A percentile compares a stretch with the other conserved stretches of the same genome.
phyloP scores from a whole-genome alignment of 2,888 invertebrate species.

The Carcina quercana region DNA sequence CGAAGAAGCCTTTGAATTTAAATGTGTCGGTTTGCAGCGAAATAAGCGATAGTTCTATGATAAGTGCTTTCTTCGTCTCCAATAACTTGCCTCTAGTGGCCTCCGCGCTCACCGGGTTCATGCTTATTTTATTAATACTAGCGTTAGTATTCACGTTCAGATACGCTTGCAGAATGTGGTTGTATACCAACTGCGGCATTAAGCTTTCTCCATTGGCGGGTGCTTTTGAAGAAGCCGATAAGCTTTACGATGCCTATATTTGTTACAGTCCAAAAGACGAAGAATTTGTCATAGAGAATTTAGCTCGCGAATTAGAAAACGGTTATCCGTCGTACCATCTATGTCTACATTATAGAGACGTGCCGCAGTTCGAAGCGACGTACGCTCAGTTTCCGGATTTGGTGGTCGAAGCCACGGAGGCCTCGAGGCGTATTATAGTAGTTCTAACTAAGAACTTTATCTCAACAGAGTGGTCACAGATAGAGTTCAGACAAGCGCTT shows the following conservation, averaged over 20 bases:
- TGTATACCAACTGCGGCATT: constrained; percentile 90
- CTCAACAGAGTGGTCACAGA: constrained; percentile 93
- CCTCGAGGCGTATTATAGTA: constrained; percentile 89
- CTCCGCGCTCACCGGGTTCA: constrained; percentile 83
- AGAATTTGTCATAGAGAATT: constrained; percentile 88
- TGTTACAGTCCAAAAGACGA: constrained; percentile 95
- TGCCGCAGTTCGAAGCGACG: constrained; percentile 81
- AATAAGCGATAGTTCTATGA: constrained; percentile 85
- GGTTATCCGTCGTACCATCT: constrained; percentile 86
- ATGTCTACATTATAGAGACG: constrained; percentile 91
- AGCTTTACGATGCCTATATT: constrained; percentile 94
- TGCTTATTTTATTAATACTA: constrained; percentile 84
- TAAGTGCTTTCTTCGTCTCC: constrained; percentile 86
- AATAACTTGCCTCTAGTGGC: constrained; percentile 89
- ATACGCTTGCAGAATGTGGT: constrained; percentile 90
- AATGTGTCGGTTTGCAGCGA: constrained; percentile 91
- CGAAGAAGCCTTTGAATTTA: constrained; percentile 84
- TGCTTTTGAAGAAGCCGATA: constrained; percentile 86
- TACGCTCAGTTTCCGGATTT: constrained; percentile 83
- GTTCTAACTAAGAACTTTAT: constrained; percentile 92
- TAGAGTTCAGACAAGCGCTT: constrained; percentile 92
- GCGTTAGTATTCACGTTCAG: constrained; percentile 90
- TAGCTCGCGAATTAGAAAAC: constrained; percentile 90
- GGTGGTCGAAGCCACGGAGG: constrained; percentile 90
- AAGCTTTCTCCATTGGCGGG: constrained; percentile 83